Conservation (phyloP, 2,888 invertebrate species). For the Lissocephala sabroskyi region DNA sequence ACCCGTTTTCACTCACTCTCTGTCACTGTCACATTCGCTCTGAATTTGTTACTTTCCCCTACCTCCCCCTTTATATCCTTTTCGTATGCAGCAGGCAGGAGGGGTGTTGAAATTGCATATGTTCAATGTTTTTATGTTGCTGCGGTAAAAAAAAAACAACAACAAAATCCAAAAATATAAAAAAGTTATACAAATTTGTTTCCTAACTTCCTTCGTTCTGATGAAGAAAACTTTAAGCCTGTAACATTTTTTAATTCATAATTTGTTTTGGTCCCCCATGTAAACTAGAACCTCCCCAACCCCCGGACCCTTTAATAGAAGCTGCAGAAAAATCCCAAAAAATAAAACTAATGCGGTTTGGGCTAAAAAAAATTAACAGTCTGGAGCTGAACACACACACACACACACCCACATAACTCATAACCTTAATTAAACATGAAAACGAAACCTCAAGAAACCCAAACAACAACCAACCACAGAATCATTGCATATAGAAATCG, state of each 20-base stretch:
- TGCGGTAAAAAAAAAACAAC: slow-evolving; percentile 15
- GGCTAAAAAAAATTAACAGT: slow-evolving; percentile 19
- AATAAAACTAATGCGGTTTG: slow-evolving; percentile 1
- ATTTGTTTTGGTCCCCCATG: neutral
- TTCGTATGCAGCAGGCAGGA: slow-evolving; percentile 58
- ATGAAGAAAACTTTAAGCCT: neutral
- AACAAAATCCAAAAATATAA: neutral
- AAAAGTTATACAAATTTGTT: neutral
- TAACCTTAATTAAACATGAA: slow-evolving; percentile 21
- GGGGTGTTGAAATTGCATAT: slow-evolving; percentile 66
- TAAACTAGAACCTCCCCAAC: neutral
- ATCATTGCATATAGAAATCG: slow-evolving; percentile 35
- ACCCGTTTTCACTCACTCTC: slow-evolving; percentile 22
- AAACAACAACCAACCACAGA: slow-evolving; percentile 5
- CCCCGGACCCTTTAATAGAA: too few relatives aligned
- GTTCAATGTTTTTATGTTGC: slow-evolving; percentile 45
- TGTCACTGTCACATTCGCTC: slow-evolving; percentile 18
- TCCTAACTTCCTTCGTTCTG: too few relatives aligned
- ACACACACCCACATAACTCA: slow-evolving; percentile 31
- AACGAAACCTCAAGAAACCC: neutral
- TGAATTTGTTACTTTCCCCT: slow-evolving; percentile 17
- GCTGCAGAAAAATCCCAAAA: neutral
- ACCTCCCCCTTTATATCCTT: slow-evolving; percentile 11
- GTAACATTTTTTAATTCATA: slow-evolving; percentile 2
- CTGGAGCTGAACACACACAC: slow-evolving; percentile 15